phyloP scores from a whole-genome alignment of 2,113 vertebrate genomes.

The Mormyrus lacerda region DNA sequence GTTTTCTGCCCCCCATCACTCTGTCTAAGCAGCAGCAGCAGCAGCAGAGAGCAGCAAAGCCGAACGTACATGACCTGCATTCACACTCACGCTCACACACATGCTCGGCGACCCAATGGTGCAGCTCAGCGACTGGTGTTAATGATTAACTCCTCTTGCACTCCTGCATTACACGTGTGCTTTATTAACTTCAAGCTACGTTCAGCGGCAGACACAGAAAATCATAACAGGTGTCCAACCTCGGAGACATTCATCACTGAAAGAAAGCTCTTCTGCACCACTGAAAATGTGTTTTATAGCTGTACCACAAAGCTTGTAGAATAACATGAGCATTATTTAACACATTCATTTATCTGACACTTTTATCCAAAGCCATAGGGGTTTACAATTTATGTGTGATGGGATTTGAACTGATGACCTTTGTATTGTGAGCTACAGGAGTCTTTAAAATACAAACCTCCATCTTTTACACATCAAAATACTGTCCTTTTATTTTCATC shows the following conservation, averaged over 20 bases:
- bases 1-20: not conserved
- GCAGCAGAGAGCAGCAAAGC: not conserved
- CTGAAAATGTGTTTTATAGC: not conserved
- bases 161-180: not conserved
- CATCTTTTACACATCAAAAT: not conserved
- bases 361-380: no score
- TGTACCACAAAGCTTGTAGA: not conserved
- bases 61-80: not conserved
- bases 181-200: not conserved
- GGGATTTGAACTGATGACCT: no score
- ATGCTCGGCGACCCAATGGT: no score
- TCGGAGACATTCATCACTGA: not conserved
- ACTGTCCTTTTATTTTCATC: not conserved
- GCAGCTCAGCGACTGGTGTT: not conserved
- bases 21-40: not conserved
- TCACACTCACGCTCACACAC: not conserved
- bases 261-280: not conserved
- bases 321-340: not conserved
- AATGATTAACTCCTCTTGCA: slow-evolving; percentile 8
- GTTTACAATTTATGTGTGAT: no score
- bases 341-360: no score
- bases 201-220: not conserved
- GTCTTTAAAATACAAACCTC: not conserved
- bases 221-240: not conserved
- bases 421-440: no score